phyloP scores from a whole-genome alignment of 2,888 invertebrate species.

The Dasysyrphus tricinctus region DNA sequence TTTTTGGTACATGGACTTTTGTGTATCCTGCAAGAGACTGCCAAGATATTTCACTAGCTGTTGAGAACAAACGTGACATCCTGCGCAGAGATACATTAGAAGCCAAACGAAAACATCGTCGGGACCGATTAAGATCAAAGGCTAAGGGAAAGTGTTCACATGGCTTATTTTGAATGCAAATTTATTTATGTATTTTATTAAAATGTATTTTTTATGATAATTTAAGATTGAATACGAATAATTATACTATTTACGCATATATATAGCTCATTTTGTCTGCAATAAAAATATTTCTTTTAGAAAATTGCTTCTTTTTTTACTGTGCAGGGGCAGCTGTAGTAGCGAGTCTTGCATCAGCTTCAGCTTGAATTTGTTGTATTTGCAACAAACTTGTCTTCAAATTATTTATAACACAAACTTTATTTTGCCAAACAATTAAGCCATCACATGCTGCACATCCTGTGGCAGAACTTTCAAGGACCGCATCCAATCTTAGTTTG shows the following conservation, averaged over 20 bases:
- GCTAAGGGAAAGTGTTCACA: constrained; percentile 15
- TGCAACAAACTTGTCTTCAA: constrained; percentile 34
- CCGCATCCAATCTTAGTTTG: constrained; percentile 14
- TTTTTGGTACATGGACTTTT: constrained; percentile 82
- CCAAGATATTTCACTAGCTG: constrained; percentile 80
- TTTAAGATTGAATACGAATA: constrained; percentile 48
- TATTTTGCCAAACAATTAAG: constrained; percentile 51
- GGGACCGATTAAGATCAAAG: background rate
- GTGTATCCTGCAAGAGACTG: constrained; percentile 81
- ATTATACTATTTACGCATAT: background rate
- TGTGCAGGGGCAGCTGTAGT: constrained; percentile 14
- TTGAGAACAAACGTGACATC: constrained; percentile 80
- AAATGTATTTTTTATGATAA: constrained; percentile 51
- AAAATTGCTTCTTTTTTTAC: constrained; percentile 2
- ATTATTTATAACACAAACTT: constrained; percentile 50
- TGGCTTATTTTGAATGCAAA: constrained; percentile 2
- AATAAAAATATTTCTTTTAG: background rate
- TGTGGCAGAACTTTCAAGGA: background rate
- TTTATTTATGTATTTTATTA: constrained; percentile 57
- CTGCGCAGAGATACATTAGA: constrained; percentile 79
- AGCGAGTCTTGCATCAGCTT: constrained; percentile 56
- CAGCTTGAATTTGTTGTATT: constrained; percentile 46
- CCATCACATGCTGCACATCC: constrained; percentile 50
- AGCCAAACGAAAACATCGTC: constrained; percentile 77
- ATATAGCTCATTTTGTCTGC: background rate